Percentiles rank a stretch among this genome's conserved stretches.
These are phyloP conservation scores for Axinella damicornis DNA, from an alignment of 37 sponge, comb jelly and placozoan species.

Conservation along the genomic window DNA sequence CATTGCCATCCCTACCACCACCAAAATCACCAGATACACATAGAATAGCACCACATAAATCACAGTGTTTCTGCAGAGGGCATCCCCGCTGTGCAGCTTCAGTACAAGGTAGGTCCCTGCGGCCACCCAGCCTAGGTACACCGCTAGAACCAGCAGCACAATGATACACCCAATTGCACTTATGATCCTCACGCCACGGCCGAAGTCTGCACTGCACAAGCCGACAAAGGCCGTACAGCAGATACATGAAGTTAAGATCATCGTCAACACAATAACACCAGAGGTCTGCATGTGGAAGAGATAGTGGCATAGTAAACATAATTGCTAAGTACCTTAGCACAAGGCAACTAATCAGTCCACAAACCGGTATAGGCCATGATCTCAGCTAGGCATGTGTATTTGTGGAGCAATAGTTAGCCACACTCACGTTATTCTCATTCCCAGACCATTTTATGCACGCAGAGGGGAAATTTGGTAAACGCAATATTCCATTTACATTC, in stretches of 20 bases:
- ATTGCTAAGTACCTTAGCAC: no score
- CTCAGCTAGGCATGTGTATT: no score
- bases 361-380: no score
- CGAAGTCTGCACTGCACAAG: not conserved
- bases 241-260: conserved; percentile 24
- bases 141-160: not conserved
- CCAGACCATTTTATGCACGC: no score
- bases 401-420: no score
- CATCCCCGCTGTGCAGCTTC: not conserved
- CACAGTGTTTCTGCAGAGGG: conserved; percentile 21
- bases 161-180: conserved; percentile 1
- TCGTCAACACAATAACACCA: conserved; percentile 33
- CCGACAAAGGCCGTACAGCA: conserved; percentile 24
- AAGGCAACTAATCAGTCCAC: no score
- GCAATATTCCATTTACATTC: no score
- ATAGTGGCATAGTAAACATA: no score
- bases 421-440: no score
- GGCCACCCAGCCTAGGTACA: conserved; percentile 39
- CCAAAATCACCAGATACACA: conserved; percentile 23
- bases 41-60: conserved; percentile 26
- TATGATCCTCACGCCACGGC: not conserved
- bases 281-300: conserved; percentile 14
- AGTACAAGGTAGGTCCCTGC: conserved; percentile 29
- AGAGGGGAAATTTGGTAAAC: no score
- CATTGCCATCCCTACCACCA: conserved; percentile 16